These are phyloP conservation scores for Microcebus murinus DNA, from an alignment of 2,113 vertebrate genomes.

Conservation along the genomic window DNA sequence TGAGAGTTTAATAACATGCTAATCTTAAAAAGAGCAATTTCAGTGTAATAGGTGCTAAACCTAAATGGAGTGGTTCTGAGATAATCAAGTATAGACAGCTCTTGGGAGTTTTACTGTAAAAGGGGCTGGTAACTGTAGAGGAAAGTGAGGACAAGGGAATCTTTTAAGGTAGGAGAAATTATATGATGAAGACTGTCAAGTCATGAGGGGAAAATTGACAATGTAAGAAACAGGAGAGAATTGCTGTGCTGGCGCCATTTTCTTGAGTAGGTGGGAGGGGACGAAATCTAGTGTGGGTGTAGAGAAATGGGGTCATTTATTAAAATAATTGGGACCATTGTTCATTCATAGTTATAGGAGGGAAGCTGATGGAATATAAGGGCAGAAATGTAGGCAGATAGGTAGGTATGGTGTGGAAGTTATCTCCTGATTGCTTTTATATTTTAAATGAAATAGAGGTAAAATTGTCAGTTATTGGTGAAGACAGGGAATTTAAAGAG, in stretches of 20 bases:
- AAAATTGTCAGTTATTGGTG: not conserved
- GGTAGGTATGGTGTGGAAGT: not conserved
- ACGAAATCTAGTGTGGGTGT: not conserved
- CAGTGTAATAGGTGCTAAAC: not conserved
- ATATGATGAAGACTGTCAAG: not conserved
- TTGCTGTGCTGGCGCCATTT: not conserved
- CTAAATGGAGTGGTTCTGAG: not conserved
- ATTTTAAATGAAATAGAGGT: not conserved
- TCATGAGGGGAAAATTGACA: not conserved
- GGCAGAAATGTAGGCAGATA: not conserved
- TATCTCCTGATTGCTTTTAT: not conserved
- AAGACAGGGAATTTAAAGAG: not conserved
- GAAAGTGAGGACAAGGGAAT: not conserved
- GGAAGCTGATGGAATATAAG: not conserved
- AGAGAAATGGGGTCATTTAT: not conserved
- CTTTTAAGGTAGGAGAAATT: not conserved
- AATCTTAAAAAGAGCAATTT: not conserved
- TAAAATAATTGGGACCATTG: not conserved
- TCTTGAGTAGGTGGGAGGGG: not conserved
- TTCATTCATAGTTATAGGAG: not conserved
- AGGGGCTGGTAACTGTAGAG: not conserved
- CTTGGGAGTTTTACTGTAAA: not conserved
- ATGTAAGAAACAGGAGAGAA: not conserved
- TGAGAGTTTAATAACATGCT: not conserved
- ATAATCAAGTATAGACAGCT: not conserved